A percentile compares a stretch with the other conserved stretches of the same genome.
These are phyloP conservation scores for Bombus impatiens DNA, from an alignment of 1,140 invertebrate species.

Conservation along the genomic window DNA sequence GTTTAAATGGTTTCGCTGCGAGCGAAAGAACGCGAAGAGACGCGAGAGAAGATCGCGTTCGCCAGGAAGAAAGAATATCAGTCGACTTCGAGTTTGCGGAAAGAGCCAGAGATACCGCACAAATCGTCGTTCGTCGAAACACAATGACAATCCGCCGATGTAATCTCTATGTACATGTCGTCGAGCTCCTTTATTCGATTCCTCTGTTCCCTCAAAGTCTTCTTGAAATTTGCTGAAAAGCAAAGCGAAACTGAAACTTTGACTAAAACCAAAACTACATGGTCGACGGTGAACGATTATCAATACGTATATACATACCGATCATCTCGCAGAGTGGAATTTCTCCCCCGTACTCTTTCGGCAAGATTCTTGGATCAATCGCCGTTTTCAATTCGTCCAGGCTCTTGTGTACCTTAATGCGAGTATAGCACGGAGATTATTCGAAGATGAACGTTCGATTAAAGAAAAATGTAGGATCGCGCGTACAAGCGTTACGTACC, in stretches of 20 bases:
- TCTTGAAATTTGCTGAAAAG: slow-evolving; percentile 84
- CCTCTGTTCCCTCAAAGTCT: slow-evolving; percentile 85
- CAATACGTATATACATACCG: slow-evolving; percentile 76
- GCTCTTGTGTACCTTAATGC: slow-evolving; percentile 86
- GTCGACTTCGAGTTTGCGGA: slow-evolving; percentile 92
- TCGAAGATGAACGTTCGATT: too few species aligned
- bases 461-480: not conserved
- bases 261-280: not conserved
- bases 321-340: slow-evolving; percentile 91
- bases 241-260: not conserved
- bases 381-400: slow-evolving; percentile 87
- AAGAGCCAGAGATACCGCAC: slow-evolving; percentile 88
- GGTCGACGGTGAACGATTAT: not conserved
- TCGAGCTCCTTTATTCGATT: slow-evolving; percentile 88
- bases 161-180: slow-evolving; percentile 90
- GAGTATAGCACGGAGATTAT: not conserved
- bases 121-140: slow-evolving; percentile 85
- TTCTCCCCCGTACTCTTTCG: slow-evolving; percentile 93
- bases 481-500: slow-evolving; percentile 82
- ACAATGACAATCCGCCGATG: slow-evolving; percentile 84
- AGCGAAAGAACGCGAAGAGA: not conserved
- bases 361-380: slow-evolving; percentile 89
- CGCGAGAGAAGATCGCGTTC: not conserved
- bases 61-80: slow-evolving; percentile 76
- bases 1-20: too few species aligned